These are phyloP conservation scores for Harpalus rufipes DNA, from an alignment of 2,888 invertebrate genomes.

Conservation along the genomic window DNA sequence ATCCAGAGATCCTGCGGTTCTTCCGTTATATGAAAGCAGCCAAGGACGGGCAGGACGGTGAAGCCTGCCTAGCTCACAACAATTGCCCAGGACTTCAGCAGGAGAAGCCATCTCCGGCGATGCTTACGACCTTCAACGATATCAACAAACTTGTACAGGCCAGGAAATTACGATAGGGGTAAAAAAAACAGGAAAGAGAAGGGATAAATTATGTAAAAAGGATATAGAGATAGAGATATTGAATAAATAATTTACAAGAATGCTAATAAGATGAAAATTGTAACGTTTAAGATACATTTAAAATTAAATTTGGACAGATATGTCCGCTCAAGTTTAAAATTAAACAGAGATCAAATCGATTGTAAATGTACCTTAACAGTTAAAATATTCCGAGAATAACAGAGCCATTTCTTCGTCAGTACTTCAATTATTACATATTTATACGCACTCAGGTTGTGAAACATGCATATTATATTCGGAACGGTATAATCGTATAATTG, in stretches of 20 bases:
- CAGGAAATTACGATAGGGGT: conserved; percentile 79
- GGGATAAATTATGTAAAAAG: not conserved
- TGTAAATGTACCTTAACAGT: no score
- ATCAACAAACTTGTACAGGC: conserved; percentile 93
- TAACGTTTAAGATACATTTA: no score
- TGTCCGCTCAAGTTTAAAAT: no score
- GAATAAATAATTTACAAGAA: not conserved
- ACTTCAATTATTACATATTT: no score
- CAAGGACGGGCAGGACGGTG: conserved; percentile 90
- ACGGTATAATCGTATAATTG: no score
- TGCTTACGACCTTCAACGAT: conserved; percentile 92
- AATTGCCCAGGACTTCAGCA: conserved; percentile 83
- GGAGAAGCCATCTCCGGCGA: conserved; percentile 86
- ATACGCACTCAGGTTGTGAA: no score
- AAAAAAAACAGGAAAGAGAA: not conserved
- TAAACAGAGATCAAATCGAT: no score
- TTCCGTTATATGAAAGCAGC: conserved; percentile 95
- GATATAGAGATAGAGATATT: not conserved
- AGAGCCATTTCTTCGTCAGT: no score
- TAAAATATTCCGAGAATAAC: no score
- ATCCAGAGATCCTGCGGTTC: conserved; percentile 91
- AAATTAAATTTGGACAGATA: no score
- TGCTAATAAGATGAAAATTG: no score
- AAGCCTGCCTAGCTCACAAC: conserved; percentile 84
- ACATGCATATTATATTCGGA: no score